Base-by-base conservation (phyloP, 2,888 invertebrate genomes). In the Hirtodrosophila cameraria region DNA sequence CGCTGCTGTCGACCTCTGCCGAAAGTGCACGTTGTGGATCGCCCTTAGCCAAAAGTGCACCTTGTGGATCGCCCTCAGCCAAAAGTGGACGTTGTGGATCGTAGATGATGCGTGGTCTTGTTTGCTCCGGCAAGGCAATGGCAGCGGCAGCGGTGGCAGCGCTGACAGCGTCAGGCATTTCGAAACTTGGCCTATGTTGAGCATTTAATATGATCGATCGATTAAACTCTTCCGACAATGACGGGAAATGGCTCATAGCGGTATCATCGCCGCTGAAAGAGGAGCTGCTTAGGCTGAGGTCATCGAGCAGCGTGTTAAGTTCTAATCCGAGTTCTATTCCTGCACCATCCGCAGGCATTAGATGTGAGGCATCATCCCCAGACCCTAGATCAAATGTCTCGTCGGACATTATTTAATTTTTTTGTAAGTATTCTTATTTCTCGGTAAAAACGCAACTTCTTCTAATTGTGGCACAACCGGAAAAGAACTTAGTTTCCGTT, bases 201-300 rank as follows among this genome's bases (percentile, higher is more conserved):
- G n/a, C n/a, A n/a, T n/a, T n/a, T n/a, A n/a, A n/a, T n/a, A n/a
- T n/a, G n/a, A n/a, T n/a, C n/a, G n/a, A n/a, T n/a, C n/a, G n/a
- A n/a, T n/a, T n/a, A n/a, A n/a, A n/a, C n/a, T n/a, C n/a, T n/a
- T 67, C 67, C 15, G 18, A 16, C 2, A 16, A 35, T 7, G 59
- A 63, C 8, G 36, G 28, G 2, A 69, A 58, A 8, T 39, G 53
- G n/a, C 69, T 57, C 0, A 36, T 20, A n/a, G 58, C 61, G 5
- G n/a, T 16, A 5, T 11, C 49, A 8, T 49, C 52, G 13, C 27
- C 43, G 9, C 68, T 60, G 1, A 64, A 67, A 2, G 60, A 65
- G 1, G 79, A 76, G 9, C 60, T 65, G 38, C 67, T 83, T 0
- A 75, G 30, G 35, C 75, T 70, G 0, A 75, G 35, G 8, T 73